phyloP scores from a whole-genome alignment of 2,888 invertebrate genomes.

The Lasioglossum villosulum region DNA sequence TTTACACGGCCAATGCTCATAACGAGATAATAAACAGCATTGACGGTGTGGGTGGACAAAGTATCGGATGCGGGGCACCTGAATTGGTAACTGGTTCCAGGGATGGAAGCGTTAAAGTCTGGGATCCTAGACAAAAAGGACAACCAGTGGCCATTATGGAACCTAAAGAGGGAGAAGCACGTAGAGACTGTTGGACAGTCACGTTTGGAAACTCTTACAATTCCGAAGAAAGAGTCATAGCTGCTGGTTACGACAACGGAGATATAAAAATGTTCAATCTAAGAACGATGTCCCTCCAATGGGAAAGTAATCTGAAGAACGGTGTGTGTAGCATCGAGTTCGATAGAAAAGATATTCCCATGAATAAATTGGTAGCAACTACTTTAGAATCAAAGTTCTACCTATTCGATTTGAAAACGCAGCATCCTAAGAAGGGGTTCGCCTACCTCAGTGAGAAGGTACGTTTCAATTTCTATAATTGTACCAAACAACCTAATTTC shows the following conservation, averaged over 20 bases:
- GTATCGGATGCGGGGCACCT: slow-evolving; percentile 94
- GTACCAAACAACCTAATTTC: no score
- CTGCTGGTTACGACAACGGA: slow-evolving; percentile 98
- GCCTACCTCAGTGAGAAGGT: slow-evolving; percentile 87
- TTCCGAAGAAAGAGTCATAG: slow-evolving; percentile 93
- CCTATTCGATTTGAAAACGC: slow-evolving; percentile 95
- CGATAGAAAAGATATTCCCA: slow-evolving; percentile 95
- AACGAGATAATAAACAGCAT: slow-evolving; percentile 95
- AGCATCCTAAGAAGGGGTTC: slow-evolving; percentile 95
- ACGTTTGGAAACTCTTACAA: slow-evolving; percentile 96
- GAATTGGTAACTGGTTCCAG: slow-evolving; percentile 97
- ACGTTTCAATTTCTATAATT: no score
- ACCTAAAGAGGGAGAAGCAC: slow-evolving; percentile 88
- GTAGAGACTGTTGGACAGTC: slow-evolving; percentile 97
- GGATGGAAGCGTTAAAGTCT: slow-evolving; percentile 97
- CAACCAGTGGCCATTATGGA: slow-evolving; percentile 96
- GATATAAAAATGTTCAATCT: slow-evolving; percentile 97
- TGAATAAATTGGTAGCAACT: slow-evolving; percentile 97
- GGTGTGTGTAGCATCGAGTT: slow-evolving; percentile 96
- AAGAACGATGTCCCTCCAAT: slow-evolving; percentile 91
- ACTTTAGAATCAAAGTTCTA: slow-evolving; percentile 96
- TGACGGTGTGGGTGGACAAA: slow-evolving; percentile 94
- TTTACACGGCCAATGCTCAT: slow-evolving; percentile 93
- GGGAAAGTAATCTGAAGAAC: slow-evolving; percentile 97
- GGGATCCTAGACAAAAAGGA: slow-evolving; percentile 96